Evolutionary conservation across 2,113 vertebrate species (phyloP), one percentile per base, ranked within the genome.

Genomic region (Eudorcas thomsonii): DNA sequence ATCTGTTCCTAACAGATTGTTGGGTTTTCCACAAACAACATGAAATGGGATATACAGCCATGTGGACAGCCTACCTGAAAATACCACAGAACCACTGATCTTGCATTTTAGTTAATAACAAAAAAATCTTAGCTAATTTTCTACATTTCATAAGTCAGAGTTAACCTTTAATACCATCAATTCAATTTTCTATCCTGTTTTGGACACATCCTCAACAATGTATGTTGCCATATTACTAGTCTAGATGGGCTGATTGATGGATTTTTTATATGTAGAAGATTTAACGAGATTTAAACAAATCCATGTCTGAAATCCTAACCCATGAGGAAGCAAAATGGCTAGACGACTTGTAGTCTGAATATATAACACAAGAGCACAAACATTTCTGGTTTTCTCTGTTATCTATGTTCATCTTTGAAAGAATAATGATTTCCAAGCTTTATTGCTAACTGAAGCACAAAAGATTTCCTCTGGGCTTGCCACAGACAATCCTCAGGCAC

Each of bases 401-500:
- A 97, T 98, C 98, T 97, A 28, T 96, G 97, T 94, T 98, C 98
- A 94, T 96, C 97, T 98, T 96, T 90, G 96, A 97, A 98, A 98
- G 98, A 98, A 96, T 98, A 98, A 98, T 98, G 98, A 98, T 98
- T 98, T 98, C 96, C 93, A 97, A 98, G 96, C 91, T 94, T 99
- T 98, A 98, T 97, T 99, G 98, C 98, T 98, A 98, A 98, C 96
- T 98, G 98, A 99, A 98, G 98, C 98, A 98, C 98, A 97, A 98
- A 98, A 97, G 82, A 98, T 98, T 98, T 99, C 99, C 98, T 99
- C 98, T 98, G 98, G 99, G 98, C 98, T 99, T 98, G 97, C 98
- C 98, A 98, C 97, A 98, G 98, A 99, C 97, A 98, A 96, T 99
- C 98, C 98, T 99, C 87, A 97, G 98, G 98, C 98, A 98, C 64